Evolutionary conservation across 2,888 invertebrate genomes (phyloP).

Genomic region (Allophyes oxyacanthae): DNA sequence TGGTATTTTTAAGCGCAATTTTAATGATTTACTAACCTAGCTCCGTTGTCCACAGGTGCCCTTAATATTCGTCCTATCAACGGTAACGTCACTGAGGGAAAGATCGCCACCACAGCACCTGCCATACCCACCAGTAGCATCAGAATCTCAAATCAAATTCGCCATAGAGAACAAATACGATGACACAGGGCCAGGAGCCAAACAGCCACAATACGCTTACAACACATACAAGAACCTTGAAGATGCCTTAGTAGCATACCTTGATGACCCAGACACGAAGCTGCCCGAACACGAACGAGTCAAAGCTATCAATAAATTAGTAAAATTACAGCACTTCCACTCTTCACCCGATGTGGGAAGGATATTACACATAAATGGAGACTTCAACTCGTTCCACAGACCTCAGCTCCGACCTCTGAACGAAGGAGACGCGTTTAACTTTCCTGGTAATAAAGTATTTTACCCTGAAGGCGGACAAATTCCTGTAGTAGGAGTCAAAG

Average conservation of each 20-base stretch:
- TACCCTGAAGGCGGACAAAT: constrained; percentile 9
- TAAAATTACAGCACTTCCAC: constrained; percentile 32
- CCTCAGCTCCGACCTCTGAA: constrained; percentile 18
- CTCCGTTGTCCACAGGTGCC: constrained; percentile 60
- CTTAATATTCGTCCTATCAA: constrained; percentile 59
- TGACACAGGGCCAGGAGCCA: constrained; percentile 83
- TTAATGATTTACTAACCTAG: constrained; percentile 6
- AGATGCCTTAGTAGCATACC: constrained; percentile 75
- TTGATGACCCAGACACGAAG: constrained; percentile 81
- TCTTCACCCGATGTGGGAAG: constrained; percentile 21
- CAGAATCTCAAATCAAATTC: constrained; percentile 78
- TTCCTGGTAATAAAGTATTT: constrained; percentile 14
- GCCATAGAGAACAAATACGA: constrained; percentile 84
- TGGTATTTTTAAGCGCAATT: too few relatives aligned
- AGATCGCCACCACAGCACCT: not conserved
- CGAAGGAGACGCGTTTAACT: constrained; percentile 7
- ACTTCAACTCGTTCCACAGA: constrained; percentile 63
- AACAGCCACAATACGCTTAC: constrained; percentile 73
- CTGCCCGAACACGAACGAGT: constrained; percentile 74
- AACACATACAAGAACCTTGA: constrained; percentile 76
- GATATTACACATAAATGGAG: constrained; percentile 63
- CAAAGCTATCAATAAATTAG: constrained; percentile 64
- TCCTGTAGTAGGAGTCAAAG: not conserved
- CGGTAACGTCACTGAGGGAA: constrained; percentile 44
- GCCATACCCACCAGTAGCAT: constrained; percentile 60